phyloP scores from a whole-genome alignment of 2,797 vertebrate genomes.

The Micropoecilia bifurca region DNA sequence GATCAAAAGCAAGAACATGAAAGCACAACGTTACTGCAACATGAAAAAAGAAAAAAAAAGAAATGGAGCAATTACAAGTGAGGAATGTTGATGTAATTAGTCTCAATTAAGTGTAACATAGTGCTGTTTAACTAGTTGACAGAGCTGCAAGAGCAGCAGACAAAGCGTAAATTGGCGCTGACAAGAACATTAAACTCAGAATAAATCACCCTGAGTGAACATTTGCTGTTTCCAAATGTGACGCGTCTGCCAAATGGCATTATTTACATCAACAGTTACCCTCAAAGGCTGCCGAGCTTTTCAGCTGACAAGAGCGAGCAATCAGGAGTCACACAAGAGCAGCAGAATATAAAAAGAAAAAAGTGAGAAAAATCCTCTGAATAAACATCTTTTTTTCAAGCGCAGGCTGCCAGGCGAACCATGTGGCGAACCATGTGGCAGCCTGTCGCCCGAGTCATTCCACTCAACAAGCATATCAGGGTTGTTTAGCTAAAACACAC shows the following conservation, averaged over 20 bases:
- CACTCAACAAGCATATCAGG: conserved; percentile 53
- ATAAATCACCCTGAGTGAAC: conserved; percentile 64
- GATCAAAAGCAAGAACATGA: conserved; percentile 23
- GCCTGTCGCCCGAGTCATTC: conserved; percentile 41
- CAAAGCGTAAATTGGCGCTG: conserved; percentile 51
- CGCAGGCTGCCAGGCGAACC: conserved; percentile 32
- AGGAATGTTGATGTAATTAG: conserved; percentile 49
- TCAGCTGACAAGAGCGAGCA: conserved; percentile 52
- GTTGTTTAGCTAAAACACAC: conserved; percentile 54
- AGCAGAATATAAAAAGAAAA: not conserved
- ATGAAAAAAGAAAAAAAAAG: not conserved
- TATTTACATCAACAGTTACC: conserved; percentile 58
- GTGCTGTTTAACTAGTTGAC: conserved; percentile 26
- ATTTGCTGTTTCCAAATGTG: conserved; percentile 54
- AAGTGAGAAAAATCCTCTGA: conserved; percentile 26
- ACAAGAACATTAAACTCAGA: conserved; percentile 64
- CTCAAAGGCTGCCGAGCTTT: conserved; percentile 41
- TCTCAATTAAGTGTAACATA: conserved; percentile 48
- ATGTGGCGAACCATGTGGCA: conserved; percentile 46
- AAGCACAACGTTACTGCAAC: conserved; percentile 3
- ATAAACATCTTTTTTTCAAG: conserved; percentile 44
- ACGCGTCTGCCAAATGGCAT: conserved; percentile 53
- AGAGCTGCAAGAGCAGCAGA: conserved; percentile 32
- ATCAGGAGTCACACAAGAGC: conserved; percentile 51
- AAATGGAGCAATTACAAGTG: conserved; percentile 35